Base-by-base conservation (phyloP, 2,113 vertebrate species). In the Cyprinodon variegatus region DNA sequence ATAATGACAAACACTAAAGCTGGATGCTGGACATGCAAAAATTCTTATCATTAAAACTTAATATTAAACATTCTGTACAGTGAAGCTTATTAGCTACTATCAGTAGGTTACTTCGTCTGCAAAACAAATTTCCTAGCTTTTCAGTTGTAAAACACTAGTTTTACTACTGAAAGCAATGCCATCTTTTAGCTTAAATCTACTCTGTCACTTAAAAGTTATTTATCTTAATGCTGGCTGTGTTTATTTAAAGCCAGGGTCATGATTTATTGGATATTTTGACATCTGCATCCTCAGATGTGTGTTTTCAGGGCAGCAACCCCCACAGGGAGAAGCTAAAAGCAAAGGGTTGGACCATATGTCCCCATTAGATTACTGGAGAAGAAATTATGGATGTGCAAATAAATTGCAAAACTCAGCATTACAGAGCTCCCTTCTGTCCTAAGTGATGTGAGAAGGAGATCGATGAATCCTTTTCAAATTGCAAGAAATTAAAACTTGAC, bases 271-370 rank as follows among this genome's bases (percentile, higher is more conserved):
- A 66, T 77, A 66, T 83, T 57, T 65, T 79, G 81, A 78, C 88
- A 90, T 90, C 86, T 90, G 88, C 82, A 89, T 90, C 64, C 67
- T 92, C 85, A 89, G 86, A 89, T 91, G 85, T 74, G 68, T 81
- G 81, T 77, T 88, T 89, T 79, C 68, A 63, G 84, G 83, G 80
- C 82, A 84, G 70, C 73, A 11, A 11, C 40, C 20, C 74, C 88
- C 86, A 64, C 63, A n/a, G 79, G 86, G 91, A 86, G 62, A 75
- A 67, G 65, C 89, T 85, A 70, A 87, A 84, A 90, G 87, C 71
- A 65, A 61, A 57, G 67, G 74, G 70, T 57, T 68, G 65, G 64
- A 90, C 79, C 84, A 80, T 86, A 90, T 90, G 90, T 81, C 74
- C 79, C 72, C 71, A 59, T 76, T 85, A 78, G 77, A 74, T 9